Evolutionary conservation across 2,888 invertebrate genomes (phyloP).

Genomic region (Dione vanillae): DNA sequence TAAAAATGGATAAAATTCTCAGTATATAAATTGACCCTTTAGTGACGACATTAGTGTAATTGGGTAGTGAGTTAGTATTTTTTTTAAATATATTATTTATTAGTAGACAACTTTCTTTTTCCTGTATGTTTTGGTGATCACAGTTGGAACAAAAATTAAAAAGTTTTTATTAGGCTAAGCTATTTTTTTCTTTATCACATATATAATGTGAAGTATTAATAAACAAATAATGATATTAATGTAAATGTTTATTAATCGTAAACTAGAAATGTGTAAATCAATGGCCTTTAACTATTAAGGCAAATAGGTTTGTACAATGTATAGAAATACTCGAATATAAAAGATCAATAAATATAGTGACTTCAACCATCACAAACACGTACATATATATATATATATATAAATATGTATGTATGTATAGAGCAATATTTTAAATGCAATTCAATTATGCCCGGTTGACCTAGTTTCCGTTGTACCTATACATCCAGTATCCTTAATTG

Average conservation of each 20-base stretch:
- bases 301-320: too few species aligned
- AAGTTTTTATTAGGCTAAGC: too few species aligned
- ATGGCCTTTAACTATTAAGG: too few species aligned
- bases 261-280: too few species aligned
- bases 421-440: conserved; percentile 19
- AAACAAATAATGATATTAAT: too few species aligned
- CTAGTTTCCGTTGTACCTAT: conserved; percentile 10
- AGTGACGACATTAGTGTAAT: not conserved
- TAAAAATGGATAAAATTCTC: not conserved
- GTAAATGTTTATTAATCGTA: too few species aligned
- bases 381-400: not conserved
- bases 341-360: not conserved
- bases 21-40: not conserved
- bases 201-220: too few species aligned
- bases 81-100: too few species aligned
- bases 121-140: too few species aligned
- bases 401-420: not conserved
- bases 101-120: too few species aligned
- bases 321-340: not conserved
- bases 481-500: conserved; percentile 33
- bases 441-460: conserved; percentile 25
- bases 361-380: not conserved
- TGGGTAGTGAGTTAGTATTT: not conserved
- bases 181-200: too few species aligned
- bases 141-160: too few species aligned